Percentiles rank a stretch among this genome's conserved stretches.
phyloP scores from a whole-genome alignment of 2,888 invertebrate species.

The Marronus borbonicus region DNA sequence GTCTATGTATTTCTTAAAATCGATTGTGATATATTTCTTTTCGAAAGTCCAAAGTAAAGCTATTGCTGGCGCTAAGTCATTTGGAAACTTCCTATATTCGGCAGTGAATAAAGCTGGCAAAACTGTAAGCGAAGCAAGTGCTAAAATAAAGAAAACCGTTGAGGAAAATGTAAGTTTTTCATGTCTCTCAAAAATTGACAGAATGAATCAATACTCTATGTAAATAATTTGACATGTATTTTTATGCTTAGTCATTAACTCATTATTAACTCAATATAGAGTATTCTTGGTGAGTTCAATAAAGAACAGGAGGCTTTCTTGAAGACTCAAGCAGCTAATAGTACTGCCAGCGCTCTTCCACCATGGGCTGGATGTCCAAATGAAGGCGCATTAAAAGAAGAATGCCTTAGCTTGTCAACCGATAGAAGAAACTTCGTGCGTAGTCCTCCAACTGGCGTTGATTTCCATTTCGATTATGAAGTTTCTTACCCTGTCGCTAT shows the following conservation, averaged over 20 bases:
- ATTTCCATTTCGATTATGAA: slow-evolving; percentile 96
- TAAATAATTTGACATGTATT: no score
- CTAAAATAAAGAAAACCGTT: slow-evolving; percentile 95
- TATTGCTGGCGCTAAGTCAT: slow-evolving; percentile 89
- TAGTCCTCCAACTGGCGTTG: slow-evolving; percentile 95
- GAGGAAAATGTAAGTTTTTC: slow-evolving; percentile 91
- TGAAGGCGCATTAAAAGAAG: slow-evolving; percentile 94
- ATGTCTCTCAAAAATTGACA: neutral
- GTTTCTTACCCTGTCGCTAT: slow-evolving; percentile 93
- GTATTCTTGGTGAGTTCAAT: slow-evolving; percentile 96
- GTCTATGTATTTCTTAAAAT: slow-evolving; percentile 52
- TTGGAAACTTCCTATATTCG: slow-evolving; percentile 94
- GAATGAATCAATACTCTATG: no score
- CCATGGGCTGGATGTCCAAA: slow-evolving; percentile 98
- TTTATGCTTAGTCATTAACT: neutral
- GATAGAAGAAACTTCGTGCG: slow-evolving; percentile 98
- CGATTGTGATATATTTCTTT: slow-evolving; percentile 62
- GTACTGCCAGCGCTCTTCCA: slow-evolving; percentile 80
- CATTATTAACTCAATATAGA: slow-evolving; percentile 73
- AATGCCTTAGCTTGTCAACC: slow-evolving; percentile 94
- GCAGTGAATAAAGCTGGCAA: slow-evolving; percentile 97
- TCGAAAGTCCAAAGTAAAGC: slow-evolving; percentile 88
- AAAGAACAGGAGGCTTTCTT: slow-evolving; percentile 98
- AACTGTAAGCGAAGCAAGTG: slow-evolving; percentile 90
- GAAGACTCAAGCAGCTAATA: slow-evolving; percentile 84